Conservation (phyloP, 2,888 invertebrate genomes). For the Steinernema hermaphroditum region DNA sequence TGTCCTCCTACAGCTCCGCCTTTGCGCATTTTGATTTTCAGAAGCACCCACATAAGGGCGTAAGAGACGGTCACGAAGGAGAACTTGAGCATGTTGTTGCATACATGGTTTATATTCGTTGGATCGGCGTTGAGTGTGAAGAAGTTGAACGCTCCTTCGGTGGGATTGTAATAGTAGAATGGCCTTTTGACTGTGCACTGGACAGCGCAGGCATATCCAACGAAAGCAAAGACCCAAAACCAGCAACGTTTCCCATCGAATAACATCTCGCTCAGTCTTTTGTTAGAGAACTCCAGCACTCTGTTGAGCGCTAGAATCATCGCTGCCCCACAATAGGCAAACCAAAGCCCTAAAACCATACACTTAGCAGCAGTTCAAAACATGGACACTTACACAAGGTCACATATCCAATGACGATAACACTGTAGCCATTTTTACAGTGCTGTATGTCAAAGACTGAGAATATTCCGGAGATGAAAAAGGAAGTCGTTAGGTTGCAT, state of each 20-base stretch:
- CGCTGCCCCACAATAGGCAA: constrained; percentile 11
- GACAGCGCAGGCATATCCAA: constrained; percentile 1
- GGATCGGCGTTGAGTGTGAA: constrained; percentile 1
- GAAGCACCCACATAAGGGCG: constrained; percentile 16
- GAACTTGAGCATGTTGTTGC: constrained; percentile 18
- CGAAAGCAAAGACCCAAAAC: not conserved
- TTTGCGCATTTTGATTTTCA: constrained; percentile 7
- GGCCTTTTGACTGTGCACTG: constrained; percentile 19
- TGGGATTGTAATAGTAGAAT: constrained; percentile 21
- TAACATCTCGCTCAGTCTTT: not conserved
- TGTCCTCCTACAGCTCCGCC: constrained; percentile 1
- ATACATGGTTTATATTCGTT: constrained; percentile 10
- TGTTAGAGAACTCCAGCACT: not conserved
- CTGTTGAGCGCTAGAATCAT: constrained; percentile 15
- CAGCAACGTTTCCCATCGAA: constrained; percentile 1
- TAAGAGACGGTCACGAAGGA: constrained; percentile 3
- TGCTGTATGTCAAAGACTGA: constrained; percentile 8
- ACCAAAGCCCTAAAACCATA: not conserved
- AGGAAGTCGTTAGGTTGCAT: constrained; percentile 7
- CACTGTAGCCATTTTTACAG: not conserved
- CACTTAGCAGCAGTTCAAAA: too few relatives aligned
- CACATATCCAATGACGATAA: not conserved
- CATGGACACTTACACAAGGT: not conserved
- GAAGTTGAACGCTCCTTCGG: constrained; percentile 19
- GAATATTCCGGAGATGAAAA: not conserved